Evolutionary conservation across 2,113 vertebrate genomes (phyloP), one percentile per base, ranked within the genome.

Genomic region (Erythrocercus mccallii): DNA sequence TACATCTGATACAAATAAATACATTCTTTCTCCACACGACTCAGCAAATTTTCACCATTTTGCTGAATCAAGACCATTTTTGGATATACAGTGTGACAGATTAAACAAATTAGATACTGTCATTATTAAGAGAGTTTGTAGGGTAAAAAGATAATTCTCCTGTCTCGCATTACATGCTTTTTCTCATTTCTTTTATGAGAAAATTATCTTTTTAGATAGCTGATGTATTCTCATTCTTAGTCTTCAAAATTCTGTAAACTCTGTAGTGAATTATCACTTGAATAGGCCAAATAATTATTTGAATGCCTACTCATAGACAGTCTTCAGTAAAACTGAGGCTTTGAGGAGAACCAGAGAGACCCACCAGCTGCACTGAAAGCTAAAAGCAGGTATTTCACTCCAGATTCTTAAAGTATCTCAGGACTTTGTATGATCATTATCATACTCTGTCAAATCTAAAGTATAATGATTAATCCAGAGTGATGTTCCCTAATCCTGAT

Each of bases 251-350:
- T 95, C 96, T 95, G 71, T 96, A 96, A 97, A 96, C 81, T 95
- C 96, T 91, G 78, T 84, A 90, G 72, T 91, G 82, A 92, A 95
- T 97, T 97, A 98, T 89, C 96, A 97, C 96, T 97, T 97, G 95
- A 98, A 98, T 94, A 95, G 96, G 57, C 76, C 93, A 97, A 96
- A 97, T 95, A 96, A 97, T 96, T 97, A 57, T 83, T 95, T 90
- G 73, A 93, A 95, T 95, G 81, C 84, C 96, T 97, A 81, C 64
- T 94, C 92, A 38, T 11, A 97, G 92, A 82, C 66, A 85, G 81
- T 73, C 95, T 97, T 96, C 92, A 95, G 81, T 61, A 77, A 94
- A 91, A 95, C 4, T 76, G 92, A 96, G 91, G 86, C 85, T 92
- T 88, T 73, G 65, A 96, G 92, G 90, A 89, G 96, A 96, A 94